phyloP scores from a whole-genome alignment of 53 echinoderm and acorn worm genomes.

The Zoroaster sp. region DNA sequence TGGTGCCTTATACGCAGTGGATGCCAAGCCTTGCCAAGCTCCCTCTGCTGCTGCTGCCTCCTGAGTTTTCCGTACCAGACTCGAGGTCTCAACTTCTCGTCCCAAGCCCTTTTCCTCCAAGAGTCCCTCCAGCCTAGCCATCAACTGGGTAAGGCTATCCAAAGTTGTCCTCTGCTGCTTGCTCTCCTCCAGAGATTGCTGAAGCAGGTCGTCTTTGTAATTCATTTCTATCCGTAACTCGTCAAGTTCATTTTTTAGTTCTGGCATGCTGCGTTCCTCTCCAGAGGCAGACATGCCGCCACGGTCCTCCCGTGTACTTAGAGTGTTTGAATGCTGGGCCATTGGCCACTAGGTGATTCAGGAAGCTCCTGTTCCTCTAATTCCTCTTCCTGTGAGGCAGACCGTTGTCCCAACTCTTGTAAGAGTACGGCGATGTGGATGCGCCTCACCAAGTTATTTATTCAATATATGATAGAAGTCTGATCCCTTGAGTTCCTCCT shows the following conservation, averaged over 20 bases:
- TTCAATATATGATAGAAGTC: no score
- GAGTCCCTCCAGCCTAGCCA: no score
- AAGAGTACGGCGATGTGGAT: not conserved
- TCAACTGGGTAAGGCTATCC: no score
- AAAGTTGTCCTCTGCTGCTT: not conserved
- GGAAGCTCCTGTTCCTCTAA: not conserved
- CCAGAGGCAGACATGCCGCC: no score
- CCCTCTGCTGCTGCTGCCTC: no score
- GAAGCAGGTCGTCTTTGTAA: not conserved
- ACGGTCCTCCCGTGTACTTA: no score
- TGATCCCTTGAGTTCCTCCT: no score
- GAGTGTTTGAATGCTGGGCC: not conserved
- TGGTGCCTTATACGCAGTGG: not conserved
- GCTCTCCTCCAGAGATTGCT: not conserved
- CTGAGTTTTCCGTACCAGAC: no score
- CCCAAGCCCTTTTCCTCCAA: no score
- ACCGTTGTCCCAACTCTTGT: not conserved
- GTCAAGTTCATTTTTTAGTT: not conserved
- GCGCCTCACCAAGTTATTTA: not conserved
- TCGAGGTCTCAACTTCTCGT: no score
- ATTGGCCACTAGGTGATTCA: not conserved
- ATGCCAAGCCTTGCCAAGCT: not conserved
- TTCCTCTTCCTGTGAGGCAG: not conserved
- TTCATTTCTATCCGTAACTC: not conserved
- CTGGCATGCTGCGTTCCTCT: not conserved